Evolutionary conservation across 2,797 vertebrate genomes (phyloP), one percentile per base, ranked within the genome.

Genomic region (Lepus oiostolus): DNA sequence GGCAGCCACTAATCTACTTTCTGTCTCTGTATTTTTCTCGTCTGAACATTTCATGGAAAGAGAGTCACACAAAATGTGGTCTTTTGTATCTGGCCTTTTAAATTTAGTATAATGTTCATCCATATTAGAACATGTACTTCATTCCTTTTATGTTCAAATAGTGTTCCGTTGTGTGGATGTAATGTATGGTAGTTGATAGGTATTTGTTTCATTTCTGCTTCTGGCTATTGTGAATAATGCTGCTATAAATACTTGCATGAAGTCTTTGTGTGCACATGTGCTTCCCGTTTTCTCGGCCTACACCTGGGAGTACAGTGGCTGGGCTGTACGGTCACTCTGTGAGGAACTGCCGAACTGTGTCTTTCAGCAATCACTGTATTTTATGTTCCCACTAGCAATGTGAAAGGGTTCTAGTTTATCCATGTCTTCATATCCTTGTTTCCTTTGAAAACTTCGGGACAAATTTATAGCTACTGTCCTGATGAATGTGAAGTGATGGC

Each of bases 51-150:
- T 80, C 62, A 35, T 88, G 8, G 62, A 88, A 91, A 70, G 54
- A 50, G 28, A 91, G 67, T 85, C 13, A 22, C 24, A 91, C 26
- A 88, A 38, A 88, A 62, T 42, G 12, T 80, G 60, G 17, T 70
- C 28, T 79, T 91, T 77, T 83, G 35, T 79, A 21, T 62, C n/a
- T 94, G 50, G 32, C 52, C 42, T 86, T 32, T 80, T 94, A 70
- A 81, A 52, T 19, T 85, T 89, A 70, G 32, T 80, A 47, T 62
- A 82, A 35, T 88, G 35, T 75, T 88, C 19, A 38, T 74, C 19
- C 19, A 32, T 90, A 42, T 76, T 87, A 17, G 65, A 28, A 22
- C 28, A 32, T 74, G 21, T 87, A 72, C 60, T 54, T 92, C 28
- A 42, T 81, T 87, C 28, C 32, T 67, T 82, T 74, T 94, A 70